These are phyloP conservation scores for Silurus aristotelis DNA, from an alignment of 2,797 vertebrate species.

Conservation along the genomic window DNA sequence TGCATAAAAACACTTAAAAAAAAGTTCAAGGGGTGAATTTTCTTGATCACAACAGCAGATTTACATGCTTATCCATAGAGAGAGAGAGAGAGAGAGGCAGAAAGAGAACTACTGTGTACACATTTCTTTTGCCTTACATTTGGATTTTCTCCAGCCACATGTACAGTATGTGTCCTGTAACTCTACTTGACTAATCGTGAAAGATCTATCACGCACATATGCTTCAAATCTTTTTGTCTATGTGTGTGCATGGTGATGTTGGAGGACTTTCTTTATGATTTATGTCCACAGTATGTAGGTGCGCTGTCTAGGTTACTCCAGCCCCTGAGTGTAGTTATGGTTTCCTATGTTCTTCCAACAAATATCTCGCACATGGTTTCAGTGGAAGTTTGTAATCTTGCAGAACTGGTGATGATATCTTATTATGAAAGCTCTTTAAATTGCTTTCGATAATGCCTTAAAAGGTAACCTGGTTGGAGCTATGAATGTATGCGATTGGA, in stretches of 20 bases:
- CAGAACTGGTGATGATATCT: neutral
- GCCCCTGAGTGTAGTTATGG: constrained; percentile 4
- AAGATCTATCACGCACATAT: neutral
- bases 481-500: neutral
- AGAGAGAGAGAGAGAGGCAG: neutral
- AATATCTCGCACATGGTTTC: constrained; percentile 13
- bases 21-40: neutral
- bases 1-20: constrained; percentile 23
- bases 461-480: neutral
- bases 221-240: neutral
- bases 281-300: neutral
- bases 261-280: neutral
- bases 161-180: neutral
- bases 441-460: too few relatives aligned
- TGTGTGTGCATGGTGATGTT: neutral
- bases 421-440: too few relatives aligned
- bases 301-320: constrained; percentile 3
- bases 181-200: neutral
- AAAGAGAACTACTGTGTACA: neutral
- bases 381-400: neutral
- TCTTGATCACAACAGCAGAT: neutral
- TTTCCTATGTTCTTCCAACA: constrained; percentile 2
- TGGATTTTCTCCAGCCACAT: neutral
- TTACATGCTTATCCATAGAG: constrained; percentile 7
- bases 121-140: neutral